Percentiles rank a stretch among this genome's conserved stretches.
Conservation (phyloP, 2,888 invertebrate species). For the Oscheius sp. region DNA sequence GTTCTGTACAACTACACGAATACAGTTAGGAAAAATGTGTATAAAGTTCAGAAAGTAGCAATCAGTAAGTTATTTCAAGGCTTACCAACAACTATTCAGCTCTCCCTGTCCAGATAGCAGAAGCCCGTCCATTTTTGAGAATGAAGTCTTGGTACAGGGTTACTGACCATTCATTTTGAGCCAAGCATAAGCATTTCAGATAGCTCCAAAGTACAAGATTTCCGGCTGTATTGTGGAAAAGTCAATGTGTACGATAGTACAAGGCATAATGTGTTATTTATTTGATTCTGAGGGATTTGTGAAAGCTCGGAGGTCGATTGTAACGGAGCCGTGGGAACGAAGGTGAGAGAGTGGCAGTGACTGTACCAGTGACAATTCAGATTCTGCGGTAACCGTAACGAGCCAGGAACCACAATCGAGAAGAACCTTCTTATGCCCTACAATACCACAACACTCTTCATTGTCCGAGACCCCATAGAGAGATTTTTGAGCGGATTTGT, state of each 20-base stretch:
- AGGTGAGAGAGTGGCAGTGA: background rate
- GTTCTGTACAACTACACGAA: too few species aligned
- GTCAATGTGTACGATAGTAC: conserved; percentile 27
- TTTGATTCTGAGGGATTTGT: conserved; percentile 21
- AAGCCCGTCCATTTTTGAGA: conserved; percentile 21
- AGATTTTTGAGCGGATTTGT: conserved; percentile 26
- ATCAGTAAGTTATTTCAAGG: too few species aligned
- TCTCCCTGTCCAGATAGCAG: background rate
- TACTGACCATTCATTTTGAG: background rate
- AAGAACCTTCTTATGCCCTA: conserved; percentile 15
- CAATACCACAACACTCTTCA: background rate
- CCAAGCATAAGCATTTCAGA: background rate
- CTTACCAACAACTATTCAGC: too few species aligned
- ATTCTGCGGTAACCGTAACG: conserved; percentile 8
- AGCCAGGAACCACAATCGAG: background rate
- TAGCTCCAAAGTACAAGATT: conserved; percentile 14
- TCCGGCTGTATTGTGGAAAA: conserved; percentile 30
- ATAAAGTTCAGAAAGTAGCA: too few species aligned
- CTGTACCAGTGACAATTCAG: background rate
- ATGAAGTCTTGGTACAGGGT: conserved; percentile 24
- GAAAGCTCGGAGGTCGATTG: background rate
- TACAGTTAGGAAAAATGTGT: too few species aligned
- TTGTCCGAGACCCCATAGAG: conserved; percentile 23
- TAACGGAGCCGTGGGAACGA: background rate
- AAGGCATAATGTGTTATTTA: conserved; percentile 26